Base-by-base conservation (phyloP, 2,888 invertebrate species). In the Sepiola atlantica region DNA sequence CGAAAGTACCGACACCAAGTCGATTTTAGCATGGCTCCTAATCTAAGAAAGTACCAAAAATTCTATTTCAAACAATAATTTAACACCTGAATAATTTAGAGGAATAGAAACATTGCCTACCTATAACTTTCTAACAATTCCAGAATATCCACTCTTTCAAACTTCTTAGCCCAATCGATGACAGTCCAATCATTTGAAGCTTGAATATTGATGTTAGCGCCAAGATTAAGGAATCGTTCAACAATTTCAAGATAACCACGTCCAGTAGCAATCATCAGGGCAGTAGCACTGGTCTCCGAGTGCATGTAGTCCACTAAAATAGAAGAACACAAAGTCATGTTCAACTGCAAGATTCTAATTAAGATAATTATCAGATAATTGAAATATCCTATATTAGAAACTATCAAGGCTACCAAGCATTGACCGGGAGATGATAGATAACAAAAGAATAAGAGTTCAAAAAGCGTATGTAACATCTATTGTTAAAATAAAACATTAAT, bases 231-330 rank as follows among this genome's bases (percentile, higher is more conserved):
- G 94, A 99, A 98, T 96, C 98, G 98, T 95, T 98, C 98, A 24
- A 98, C 98, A 94, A 98, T 98, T 95, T 98, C 98, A 0, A 98
- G 95, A 95, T 98, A 98, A 0, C 98, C 98, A 95, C 98, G 98
- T 61, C 98, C 98, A 24, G 98, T 98, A 94, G 98, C 98, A 0
- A 98, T 98, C 98, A 99, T 99, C 95, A 99, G 98, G 0, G 98
- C 98, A 28, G 98, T 98, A 98, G 96, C 98, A 24, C 98, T 98
- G 2, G 98, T 98, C 94, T 97, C 97, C 0, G 98, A 98, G 97
- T 98, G 98, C 95, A 98, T 98, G 97, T 98, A 98, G 97, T 98
- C 98, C 94, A 98, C 97, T 97, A 96, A n/a, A 95, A 95, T 35
- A 91, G 45, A 94, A 90, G 32, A 90, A 21, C 21, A 57, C 77